Percentiles rank a stretch among this genome's conserved stretches.
phyloP scores from a whole-genome alignment of 37 sponge, comb jelly and placozoan species.

The Geodia barretti region DNA sequence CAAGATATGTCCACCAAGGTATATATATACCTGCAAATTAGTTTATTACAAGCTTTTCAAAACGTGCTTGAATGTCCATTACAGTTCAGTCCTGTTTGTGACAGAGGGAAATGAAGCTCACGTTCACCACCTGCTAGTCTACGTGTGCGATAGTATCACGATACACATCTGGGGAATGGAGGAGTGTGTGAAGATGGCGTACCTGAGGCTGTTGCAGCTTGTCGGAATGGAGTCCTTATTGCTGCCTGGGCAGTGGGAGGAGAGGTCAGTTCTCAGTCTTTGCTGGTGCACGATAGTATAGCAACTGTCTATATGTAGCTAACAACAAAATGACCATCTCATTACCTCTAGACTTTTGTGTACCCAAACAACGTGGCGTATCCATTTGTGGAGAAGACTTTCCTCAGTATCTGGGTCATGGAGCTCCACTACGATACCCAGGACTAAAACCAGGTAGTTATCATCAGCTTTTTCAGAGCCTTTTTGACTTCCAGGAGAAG shows the following conservation, averaged over 20 bases:
- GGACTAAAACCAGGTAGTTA: not conserved
- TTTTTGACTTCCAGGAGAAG: too few relatives aligned
- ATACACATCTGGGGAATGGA: not conserved
- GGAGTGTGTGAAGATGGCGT: not conserved
- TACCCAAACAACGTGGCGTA: slow-evolving; percentile 23
- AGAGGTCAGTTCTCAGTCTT: too few relatives aligned
- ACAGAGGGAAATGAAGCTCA: not conserved
- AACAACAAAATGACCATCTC: too few relatives aligned
- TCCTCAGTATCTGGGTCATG: slow-evolving; percentile 3
- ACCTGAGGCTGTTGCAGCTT: not conserved
- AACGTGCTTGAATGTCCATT: too few relatives aligned
- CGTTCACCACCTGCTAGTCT: slow-evolving; percentile 71
- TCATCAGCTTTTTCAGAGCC: too few relatives aligned
- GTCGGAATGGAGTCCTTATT: not conserved
- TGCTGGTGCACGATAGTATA: too few relatives aligned
- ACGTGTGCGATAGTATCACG: slow-evolving; percentile 30
- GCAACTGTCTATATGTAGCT: too few relatives aligned
- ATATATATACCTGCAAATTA: too few relatives aligned
- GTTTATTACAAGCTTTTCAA: too few relatives aligned
- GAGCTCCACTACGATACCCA: slow-evolving; percentile 38
- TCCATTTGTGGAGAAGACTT: slow-evolving; percentile 10
- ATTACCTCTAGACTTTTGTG: slow-evolving; percentile 29
- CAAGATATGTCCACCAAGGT: slow-evolving; percentile 42
- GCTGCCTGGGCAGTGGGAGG: slow-evolving; percentile 76
- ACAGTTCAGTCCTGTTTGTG: slow-evolving; percentile 28